Conservation (phyloP, 2,888 invertebrate genomes). For the Argyresthia goedartella region DNA sequence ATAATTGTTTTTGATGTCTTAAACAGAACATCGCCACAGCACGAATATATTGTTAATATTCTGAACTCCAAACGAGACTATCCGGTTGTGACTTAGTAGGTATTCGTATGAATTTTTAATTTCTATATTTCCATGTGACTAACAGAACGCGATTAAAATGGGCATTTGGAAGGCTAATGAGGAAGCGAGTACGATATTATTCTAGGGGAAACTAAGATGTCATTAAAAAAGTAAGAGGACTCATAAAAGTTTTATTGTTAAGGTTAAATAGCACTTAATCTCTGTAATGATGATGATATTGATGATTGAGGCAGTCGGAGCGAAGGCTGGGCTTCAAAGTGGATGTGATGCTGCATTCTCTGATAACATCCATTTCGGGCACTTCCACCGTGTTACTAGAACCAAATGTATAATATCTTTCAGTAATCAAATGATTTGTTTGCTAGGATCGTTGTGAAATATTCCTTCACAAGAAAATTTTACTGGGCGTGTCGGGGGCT, state of each 20-base stretch:
- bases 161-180: neutral
- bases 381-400: neutral
- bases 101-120: neutral
- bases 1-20: conserved; percentile 70
- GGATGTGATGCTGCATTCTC: neutral
- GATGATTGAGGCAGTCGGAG: conserved; percentile 1
- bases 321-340: conserved; percentile 1
- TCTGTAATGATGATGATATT: neutral
- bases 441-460: no score
- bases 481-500: no score
- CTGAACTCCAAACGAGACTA: conserved; percentile 5
- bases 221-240: neutral
- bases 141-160: neutral
- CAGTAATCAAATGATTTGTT: no score
- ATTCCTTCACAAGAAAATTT: no score
- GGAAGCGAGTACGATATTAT: neutral
- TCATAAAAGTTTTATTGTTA: conserved; percentile 1
- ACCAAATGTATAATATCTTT: neutral
- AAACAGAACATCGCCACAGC: conserved; percentile 47
- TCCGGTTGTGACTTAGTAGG: conserved; percentile 2
- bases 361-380: neutral
- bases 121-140: conserved; percentile 1
- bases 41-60: conserved; percentile 20
- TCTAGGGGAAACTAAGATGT: neutral
- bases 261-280: conserved; percentile 3